These are phyloP conservation scores for Dermatophagoides farinae DNA, from an alignment of 1,140 invertebrate species.

Conservation along the genomic window DNA sequence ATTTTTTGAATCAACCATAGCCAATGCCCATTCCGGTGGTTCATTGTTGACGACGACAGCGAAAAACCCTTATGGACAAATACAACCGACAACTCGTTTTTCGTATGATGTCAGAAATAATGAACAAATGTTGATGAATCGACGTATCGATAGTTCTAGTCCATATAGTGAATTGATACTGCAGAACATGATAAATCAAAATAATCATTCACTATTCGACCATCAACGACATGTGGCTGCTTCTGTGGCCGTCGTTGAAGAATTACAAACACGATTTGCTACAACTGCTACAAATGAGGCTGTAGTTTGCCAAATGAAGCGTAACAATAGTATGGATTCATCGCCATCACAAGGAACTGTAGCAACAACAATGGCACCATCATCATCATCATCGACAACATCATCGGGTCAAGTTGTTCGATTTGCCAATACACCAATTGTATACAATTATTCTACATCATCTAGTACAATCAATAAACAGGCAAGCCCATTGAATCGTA, in stretches of 20 bases:
- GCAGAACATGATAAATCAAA: not conserved
- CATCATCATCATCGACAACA: not conserved
- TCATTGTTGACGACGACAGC: too few species aligned
- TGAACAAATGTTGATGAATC: too few species aligned
- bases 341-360: not conserved
- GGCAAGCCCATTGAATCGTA: not conserved
- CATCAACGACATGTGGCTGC: not conserved
- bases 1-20: too few species aligned
- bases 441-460: constrained; percentile 1
- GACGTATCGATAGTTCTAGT: not conserved
- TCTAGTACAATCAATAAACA: not conserved
- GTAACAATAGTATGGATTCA: too few species aligned
- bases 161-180: not conserved
- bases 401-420: not conserved
- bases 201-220: too few species aligned
- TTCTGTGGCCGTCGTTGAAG: not conserved
- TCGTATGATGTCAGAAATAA: too few species aligned
- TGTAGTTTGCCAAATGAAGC: not conserved
- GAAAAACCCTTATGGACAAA: too few species aligned
- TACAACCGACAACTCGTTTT: too few species aligned
- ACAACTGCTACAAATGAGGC: not conserved
- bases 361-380: not conserved
- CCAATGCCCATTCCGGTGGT: too few species aligned
- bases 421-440: constrained; percentile 5
- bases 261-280: not conserved